Evolutionary conservation across 2,113 vertebrate species (phyloP).

Genomic region (Columbina picui): DNA sequence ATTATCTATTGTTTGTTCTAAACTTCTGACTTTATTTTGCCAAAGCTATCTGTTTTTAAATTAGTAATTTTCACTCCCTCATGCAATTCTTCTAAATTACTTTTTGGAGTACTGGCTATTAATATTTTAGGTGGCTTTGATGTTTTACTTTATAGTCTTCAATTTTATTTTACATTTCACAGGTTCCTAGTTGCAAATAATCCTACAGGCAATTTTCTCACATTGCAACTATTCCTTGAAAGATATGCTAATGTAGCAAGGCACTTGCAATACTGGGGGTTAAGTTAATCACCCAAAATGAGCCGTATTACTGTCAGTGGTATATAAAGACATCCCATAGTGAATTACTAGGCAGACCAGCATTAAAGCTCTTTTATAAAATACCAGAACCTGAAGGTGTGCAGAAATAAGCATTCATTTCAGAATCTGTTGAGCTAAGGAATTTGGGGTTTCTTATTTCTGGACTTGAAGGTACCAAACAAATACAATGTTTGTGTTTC

Average conservation of each 20-base stretch:
- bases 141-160: conserved; percentile 82
- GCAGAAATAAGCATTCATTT: conserved; percentile 70
- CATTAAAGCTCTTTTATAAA: conserved; percentile 72
- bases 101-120: conserved; percentile 79
- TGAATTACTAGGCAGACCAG: conserved; percentile 73
- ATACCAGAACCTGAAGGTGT: conserved; percentile 67
- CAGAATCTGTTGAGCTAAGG: conserved; percentile 60
- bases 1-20: conserved; percentile 70
- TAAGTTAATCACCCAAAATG: conserved; percentile 85
- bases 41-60: conserved; percentile 72
- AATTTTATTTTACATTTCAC: conserved; percentile 85
- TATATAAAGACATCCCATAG: conserved; percentile 77
- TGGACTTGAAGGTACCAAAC: conserved; percentile 46
- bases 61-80: conserved; percentile 75
- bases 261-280: conserved; percentile 75
- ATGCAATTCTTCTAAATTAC: conserved; percentile 78
- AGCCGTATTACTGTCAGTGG: conserved; percentile 77
- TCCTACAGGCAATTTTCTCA: conserved; percentile 83
- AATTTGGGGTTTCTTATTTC: conserved; percentile 66
- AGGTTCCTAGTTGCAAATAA: conserved; percentile 82
- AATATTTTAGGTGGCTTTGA: conserved; percentile 83
- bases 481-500: conserved; percentile 21
- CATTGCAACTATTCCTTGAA: conserved; percentile 81
- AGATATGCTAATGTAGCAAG: conserved; percentile 78
- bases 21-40: conserved; percentile 65